Evolutionary conservation across 2,797 vertebrate species (phyloP), one percentile per base, ranked within the genome.

Genomic region (Nyctalus aviator): DNA sequence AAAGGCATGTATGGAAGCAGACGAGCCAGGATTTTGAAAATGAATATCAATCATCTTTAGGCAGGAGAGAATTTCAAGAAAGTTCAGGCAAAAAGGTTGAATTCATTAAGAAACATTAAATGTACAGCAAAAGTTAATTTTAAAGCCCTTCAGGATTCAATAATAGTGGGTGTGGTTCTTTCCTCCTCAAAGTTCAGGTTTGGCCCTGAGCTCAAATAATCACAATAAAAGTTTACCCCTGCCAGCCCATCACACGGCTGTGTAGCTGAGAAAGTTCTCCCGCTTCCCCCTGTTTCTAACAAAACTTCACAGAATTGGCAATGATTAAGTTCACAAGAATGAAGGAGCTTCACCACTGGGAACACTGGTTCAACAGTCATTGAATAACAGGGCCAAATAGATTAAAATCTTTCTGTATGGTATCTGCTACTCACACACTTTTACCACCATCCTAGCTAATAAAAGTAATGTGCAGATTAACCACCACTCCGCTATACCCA

Each of bases 71-170:
- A 71, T 89, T 82, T 92, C 48, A 76, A 46, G 30, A 27, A 88
- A 71, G 44, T 86, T 32, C 17, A 88, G 30, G 64, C 57, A 64
- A 75, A 71, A 44, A 50, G 14, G 14, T 48, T 77, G 30, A 82
- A 86, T 86, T 78, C 55, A 83, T 62, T 90, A 77, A 72, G 20
- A 93, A 86, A 71, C 30, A 57, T 57, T 37, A 72, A 68, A 11
- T 76, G 21, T 76, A 13, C 11, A 90, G 30, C 59, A 69, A 86
- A 88, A 82, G 23, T 44, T 90, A 73, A 76, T 93, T 71, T 69
- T 53, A 55, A 86, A 93, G 35, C 18, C 14, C 69, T 79, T 64
- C 30, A 30, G 8, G 75, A 72, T 90, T 84, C 44, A 41, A 35
- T 64, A 83, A 59, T 30, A 50, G 69, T 27, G 12, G n/a, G 55